These are phyloP conservation scores for Resseliella maxima DNA, from an alignment of 2,888 invertebrate genomes.

Conservation along the genomic window DNA sequence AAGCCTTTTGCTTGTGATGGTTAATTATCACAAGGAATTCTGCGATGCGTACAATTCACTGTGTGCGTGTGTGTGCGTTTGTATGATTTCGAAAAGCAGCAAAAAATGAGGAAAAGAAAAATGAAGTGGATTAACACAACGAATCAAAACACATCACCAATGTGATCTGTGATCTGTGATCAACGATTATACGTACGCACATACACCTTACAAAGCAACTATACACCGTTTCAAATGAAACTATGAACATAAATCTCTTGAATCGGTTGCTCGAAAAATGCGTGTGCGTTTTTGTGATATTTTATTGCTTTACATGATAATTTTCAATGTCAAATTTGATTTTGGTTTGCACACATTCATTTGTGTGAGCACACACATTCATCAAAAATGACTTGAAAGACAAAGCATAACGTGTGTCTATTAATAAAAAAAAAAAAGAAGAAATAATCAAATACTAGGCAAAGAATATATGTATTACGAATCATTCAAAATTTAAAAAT, in stretches of 20 bases:
- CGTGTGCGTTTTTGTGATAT: constrained; percentile 45
- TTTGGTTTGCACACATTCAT: too few relatives aligned
- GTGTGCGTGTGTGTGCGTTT: background rate
- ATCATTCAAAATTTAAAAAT: too few relatives aligned
- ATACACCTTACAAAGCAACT: background rate
- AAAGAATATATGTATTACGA: too few relatives aligned
- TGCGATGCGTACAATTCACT: background rate
- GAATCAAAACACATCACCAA: background rate
- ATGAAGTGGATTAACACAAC: background rate
- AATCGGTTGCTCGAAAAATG: background rate
- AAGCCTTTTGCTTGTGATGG: constrained; percentile 9
- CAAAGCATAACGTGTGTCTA: too few relatives aligned
- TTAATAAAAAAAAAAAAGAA: too few relatives aligned
- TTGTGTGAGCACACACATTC: too few relatives aligned
- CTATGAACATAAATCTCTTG: background rate
- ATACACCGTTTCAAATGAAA: background rate
- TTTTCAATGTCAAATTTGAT: constrained; percentile 47
- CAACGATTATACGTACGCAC: background rate
- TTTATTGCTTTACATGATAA: constrained; percentile 51
- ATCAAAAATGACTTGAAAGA: background rate
- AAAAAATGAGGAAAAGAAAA: too few relatives aligned
- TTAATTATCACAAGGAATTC: constrained; percentile 21
- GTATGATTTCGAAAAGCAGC: too few relatives aligned
- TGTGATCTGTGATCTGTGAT: too few relatives aligned
- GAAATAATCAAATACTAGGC: too few relatives aligned